Base-by-base conservation (phyloP, 2,113 vertebrate genomes). In the Gasterosteus nipponicus region DNA sequence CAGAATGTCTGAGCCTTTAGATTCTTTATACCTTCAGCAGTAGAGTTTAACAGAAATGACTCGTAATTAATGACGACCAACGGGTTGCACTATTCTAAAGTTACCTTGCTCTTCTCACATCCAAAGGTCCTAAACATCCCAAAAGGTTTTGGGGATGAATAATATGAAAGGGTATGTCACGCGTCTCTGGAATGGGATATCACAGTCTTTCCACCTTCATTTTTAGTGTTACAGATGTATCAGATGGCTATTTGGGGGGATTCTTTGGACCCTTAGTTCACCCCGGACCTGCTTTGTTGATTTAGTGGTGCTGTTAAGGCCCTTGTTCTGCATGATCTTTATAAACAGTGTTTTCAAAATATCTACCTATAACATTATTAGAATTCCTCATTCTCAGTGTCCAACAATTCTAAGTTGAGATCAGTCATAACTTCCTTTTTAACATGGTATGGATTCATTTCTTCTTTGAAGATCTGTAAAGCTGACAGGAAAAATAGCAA, bases 401-500 rank as follows among this genome's bases (percentile, higher is more conserved):
- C 16, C 31, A 0, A 26, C 11, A 62, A 18, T 19, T 46, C 8
- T 63, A 26, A 22, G 5, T 53, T 69, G 57, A 57, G 3, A 51
- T n/a, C 38, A 62, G 33, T 67, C 58, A 39, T 16, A 33, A 8
- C 29, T 53, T 75, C 63, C 7, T 59, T 3, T 4, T 74, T 6
- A 38, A 38, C 4, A 38, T 38, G 35, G 60, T 7, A 29, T 63
- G 72, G 73, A 78, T 61, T 18, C 33, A 2, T 18, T 64, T 53
- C 69, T 86, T 89, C 29, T 70, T 26, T 41, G 38, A 66, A 60
- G 71, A 39, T 22, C 53, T 75, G 66, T 73, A 42, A 12, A 60
- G 54, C 65, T 84, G 58, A 87, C 57, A 86, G 78, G 65, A 86
- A 84, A 60, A 85, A 80, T 78, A 38, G 35, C 67, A 90, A 89